Conservation (phyloP, 2,888 invertebrate genomes). For the Rotaria magnacalcarata region DNA sequence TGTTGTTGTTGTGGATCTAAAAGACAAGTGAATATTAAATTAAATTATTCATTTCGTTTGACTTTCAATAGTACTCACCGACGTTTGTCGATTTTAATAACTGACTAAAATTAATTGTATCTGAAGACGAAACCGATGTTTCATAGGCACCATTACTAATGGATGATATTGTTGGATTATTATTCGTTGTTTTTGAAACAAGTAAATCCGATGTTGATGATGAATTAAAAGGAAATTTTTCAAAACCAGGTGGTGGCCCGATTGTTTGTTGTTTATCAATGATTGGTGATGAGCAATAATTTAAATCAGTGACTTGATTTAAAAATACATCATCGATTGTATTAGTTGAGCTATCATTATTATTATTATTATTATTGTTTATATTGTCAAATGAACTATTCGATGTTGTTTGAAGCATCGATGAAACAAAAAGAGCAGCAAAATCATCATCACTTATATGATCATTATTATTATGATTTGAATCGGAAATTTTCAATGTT, state of each 20-base stretch:
- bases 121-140: conserved; percentile 19
- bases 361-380: not conserved
- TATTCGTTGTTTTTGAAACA: conserved; percentile 14
- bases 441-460: not conserved
- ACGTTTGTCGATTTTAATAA: not conserved
- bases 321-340: not conserved
- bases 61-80: not conserved
- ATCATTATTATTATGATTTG: not conserved
- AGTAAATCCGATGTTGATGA: not conserved
- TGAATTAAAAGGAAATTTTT: not conserved
- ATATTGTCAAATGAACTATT: not conserved
- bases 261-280: conserved; percentile 5
- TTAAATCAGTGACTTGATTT: not conserved
- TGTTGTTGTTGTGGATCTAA: conserved; percentile 1
- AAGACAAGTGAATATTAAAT: too few species aligned
- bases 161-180: not conserved
- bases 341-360: not conserved
- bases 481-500: not conserved
- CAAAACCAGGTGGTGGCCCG: conserved; percentile 23
- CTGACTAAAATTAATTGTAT: conserved; percentile 34
- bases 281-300: not conserved
- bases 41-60: too few species aligned
- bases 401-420: not conserved
- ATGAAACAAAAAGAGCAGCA: conserved; percentile 19
- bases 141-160: not conserved